These are phyloP conservation scores for Bimastos eiseni DNA, from an alignment of 2,888 invertebrate species.

Conservation along the genomic window DNA sequence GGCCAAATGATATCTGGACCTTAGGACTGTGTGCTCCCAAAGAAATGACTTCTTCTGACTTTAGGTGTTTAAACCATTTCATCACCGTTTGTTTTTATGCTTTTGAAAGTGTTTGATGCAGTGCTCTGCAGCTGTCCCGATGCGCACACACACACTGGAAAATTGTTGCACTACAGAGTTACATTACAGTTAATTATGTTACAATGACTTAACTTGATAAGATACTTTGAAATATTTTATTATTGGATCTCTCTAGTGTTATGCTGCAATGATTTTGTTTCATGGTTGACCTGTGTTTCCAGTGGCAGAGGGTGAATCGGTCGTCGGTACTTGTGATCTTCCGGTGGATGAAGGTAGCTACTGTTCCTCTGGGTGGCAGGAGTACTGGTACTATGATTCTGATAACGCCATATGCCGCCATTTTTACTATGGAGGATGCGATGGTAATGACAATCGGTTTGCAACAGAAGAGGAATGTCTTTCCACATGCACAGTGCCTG, in stretches of 20 bases:
- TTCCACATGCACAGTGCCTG: slow-evolving; percentile 18
- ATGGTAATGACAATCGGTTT: slow-evolving; percentile 37
- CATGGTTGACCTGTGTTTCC: neutral
- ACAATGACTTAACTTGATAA: neutral
- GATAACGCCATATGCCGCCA: slow-evolving; percentile 24
- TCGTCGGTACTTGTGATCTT: slow-evolving; percentile 17
- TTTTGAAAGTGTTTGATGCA: neutral
- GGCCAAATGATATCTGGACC: no score
- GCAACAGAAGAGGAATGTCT: slow-evolving; percentile 34
- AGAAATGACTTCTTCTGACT: no score
- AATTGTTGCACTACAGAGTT: neutral
- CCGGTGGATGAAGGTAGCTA: slow-evolving; percentile 22
- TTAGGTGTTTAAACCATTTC: no score
- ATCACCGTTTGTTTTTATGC: neutral
- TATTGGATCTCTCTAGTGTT: neutral
- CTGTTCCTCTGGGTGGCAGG: slow-evolving; percentile 26
- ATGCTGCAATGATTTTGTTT: neutral
- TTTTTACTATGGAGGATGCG: slow-evolving; percentile 39
- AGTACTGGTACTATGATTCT: slow-evolving; percentile 36
- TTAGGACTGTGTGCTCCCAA: no score
- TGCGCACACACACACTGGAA: neutral
- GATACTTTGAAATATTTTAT: neutral
- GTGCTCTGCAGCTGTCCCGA: no score
- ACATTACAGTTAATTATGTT: neutral
- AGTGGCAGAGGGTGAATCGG: slow-evolving; percentile 14